Evolutionary conservation across 2,797 vertebrate species (phyloP), one percentile per base, ranked within the genome.

Genomic region (Sphenopsis melanotis): DNA sequence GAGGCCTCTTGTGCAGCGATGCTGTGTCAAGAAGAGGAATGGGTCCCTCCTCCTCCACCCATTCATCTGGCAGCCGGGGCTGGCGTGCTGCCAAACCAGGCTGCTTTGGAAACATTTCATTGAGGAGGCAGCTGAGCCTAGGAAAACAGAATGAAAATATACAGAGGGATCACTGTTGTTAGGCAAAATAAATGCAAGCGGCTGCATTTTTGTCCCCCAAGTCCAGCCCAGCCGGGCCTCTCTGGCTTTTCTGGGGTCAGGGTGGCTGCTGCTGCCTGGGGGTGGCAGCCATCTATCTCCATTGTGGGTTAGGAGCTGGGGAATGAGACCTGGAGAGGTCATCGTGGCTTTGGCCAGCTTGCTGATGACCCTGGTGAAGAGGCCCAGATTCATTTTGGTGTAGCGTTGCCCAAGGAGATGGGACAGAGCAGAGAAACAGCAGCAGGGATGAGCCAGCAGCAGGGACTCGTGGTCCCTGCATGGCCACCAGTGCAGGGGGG

Each of bases 61-160:
- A 94, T 95, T 96, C 95, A 96, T 96, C 94, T 94, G 82, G 95
- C 89, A 95, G 92, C 74, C 36, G 27, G 84, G 87, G 65, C 83
- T 96, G 96, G 95, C 93, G 0, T 8, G 59, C 96, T 5, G 96
- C 95, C 96, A 94, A 94, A 79, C 63, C 65, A 46, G 95, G 91
- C 94, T 95, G 96, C 96, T 95, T 95, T 97, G 96, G 94, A 97
- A 95, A 95, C 91, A 94, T 95, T 95, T 97, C 96, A 97, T 96
- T 96, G 95, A 97, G 93, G 92, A 96, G 95, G 94, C 92, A 95
- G 94, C 95, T 95, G 94, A 95, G 94, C 96, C 95, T 91, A 95
- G 95, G 95, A 96, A 96, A 96, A 96, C 94, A 95, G 94, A 94
- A 94, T 92, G 94, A 95, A 95, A 92, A 95, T 89, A 95, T 20